phyloP scores from a whole-genome alignment of 2,797 vertebrate species.

The Poecilia gillii region DNA sequence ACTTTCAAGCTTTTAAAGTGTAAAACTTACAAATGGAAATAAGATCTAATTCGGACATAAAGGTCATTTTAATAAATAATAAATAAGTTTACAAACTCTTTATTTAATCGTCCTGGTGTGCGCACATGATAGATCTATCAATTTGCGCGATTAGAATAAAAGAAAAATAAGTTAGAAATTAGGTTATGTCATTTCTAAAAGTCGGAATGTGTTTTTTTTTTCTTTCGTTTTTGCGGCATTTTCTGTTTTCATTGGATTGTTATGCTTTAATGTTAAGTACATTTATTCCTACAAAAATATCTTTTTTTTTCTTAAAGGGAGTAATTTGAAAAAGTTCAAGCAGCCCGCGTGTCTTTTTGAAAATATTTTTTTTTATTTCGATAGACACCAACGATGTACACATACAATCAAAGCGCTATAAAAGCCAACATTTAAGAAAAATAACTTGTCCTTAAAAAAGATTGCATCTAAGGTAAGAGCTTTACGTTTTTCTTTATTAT shows the following conservation, averaged over 20 bases:
- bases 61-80: not conserved
- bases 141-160: not conserved
- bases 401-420: slow-evolving; percentile 99
- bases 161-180: not conserved
- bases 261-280: not conserved
- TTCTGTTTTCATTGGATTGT: not conserved
- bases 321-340: slow-evolving; percentile 13
- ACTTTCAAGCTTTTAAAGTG: not conserved
- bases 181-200: not conserved
- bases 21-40: not conserved
- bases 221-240: accelerated
- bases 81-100: not conserved
- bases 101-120: not conserved
- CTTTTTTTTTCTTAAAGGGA: not conserved
- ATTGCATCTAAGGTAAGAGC: slow-evolving; percentile 99
- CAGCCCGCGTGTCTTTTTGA: slow-evolving; percentile 85
- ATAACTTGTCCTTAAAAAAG: slow-evolving; percentile 99
- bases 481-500: slow-evolving; percentile 80
- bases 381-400: slow-evolving; percentile 96
- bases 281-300: not conserved
- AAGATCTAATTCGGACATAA: not conserved
- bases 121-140: not conserved
- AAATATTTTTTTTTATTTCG: slow-evolving; percentile 93
- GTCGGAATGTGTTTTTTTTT: too few species aligned
- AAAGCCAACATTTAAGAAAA: slow-evolving; percentile 99